Evolutionary conservation across 2,113 vertebrate species (phyloP).

Genomic region (Eretmochelys imbricata): DNA sequence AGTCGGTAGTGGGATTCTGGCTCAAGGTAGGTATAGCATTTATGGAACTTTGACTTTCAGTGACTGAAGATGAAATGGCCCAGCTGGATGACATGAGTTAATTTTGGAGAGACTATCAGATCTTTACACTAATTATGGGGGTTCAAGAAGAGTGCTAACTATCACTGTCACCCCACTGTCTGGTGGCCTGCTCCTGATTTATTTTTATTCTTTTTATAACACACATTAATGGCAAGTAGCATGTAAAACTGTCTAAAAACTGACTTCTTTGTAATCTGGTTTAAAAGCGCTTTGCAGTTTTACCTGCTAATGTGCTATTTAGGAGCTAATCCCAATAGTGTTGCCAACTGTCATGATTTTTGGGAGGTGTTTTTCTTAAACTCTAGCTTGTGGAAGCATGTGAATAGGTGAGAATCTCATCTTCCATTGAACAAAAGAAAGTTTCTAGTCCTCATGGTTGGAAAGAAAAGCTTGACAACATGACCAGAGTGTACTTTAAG

Average conservation of each 20-base stretch:
- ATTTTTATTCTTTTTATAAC: background rate
- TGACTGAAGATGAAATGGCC: background rate
- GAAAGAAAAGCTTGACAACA: background rate
- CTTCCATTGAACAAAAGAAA: background rate
- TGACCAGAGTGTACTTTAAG: background rate
- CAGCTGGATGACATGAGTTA: background rate
- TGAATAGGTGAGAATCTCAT: background rate
- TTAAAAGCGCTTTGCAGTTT: background rate
- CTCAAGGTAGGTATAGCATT: background rate
- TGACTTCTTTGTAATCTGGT: conserved; percentile 54
- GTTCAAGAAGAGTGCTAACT: background rate
- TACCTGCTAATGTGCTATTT: background rate
- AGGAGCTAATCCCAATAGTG: conserved; percentile 2
- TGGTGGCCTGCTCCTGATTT: background rate
- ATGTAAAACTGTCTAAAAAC: conserved; percentile 45
- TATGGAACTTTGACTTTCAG: background rate
- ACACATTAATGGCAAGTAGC: conserved; percentile 47
- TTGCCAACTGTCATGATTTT: background rate
- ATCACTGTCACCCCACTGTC: background rate
- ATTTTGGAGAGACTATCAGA: background rate
- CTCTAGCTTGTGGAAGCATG: background rate
- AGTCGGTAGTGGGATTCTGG: background rate
- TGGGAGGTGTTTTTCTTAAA: background rate
- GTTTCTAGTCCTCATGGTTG: background rate
- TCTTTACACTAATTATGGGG: background rate